Percentiles rank a stretch among this genome's conserved stretches.
Conservation (phyloP, 2,888 invertebrate species). For the Sphinx pinastri region DNA sequence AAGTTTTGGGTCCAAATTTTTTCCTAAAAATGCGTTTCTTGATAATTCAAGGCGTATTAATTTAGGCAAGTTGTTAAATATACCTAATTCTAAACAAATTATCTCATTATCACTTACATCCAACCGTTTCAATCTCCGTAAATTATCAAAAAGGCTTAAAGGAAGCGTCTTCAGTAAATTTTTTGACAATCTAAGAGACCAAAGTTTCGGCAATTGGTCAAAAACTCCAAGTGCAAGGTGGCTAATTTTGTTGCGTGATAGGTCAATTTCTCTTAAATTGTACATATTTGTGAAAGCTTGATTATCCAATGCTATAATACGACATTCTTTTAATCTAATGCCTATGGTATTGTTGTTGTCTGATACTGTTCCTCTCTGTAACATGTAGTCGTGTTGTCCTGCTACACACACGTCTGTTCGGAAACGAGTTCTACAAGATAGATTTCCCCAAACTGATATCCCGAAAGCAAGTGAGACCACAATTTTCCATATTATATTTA, state of each 20-base stretch:
- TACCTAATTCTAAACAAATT: slow-evolving; percentile 46
- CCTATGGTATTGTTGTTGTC: slow-evolving; percentile 46
- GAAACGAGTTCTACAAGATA: slow-evolving; percentile 39
- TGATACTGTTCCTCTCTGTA: slow-evolving; percentile 49
- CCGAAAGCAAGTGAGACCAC: not conserved
- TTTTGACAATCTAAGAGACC: slow-evolving; percentile 56
- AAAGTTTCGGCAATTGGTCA: slow-evolving; percentile 49
- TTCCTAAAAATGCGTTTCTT: slow-evolving; percentile 53
- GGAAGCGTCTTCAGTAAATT: slow-evolving; percentile 55
- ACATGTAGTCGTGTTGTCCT: slow-evolving; percentile 38
- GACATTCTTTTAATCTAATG: slow-evolving; percentile 47
- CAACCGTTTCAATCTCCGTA: slow-evolving; percentile 51
- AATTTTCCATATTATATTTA: not conserved
- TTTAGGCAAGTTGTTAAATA: slow-evolving; percentile 55
- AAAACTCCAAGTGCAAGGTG: slow-evolving; percentile 55
- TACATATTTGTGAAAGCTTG: slow-evolving; percentile 55
- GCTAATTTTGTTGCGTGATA: slow-evolving; percentile 57
- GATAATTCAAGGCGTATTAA: slow-evolving; percentile 57
- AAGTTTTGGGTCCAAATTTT: slow-evolving; percentile 47
- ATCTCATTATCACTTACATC: slow-evolving; percentile 60
- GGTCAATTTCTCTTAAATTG: slow-evolving; percentile 53
- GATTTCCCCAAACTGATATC: slow-evolving; percentile 27
- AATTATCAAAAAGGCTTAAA: slow-evolving; percentile 59
- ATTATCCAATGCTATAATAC: slow-evolving; percentile 47
- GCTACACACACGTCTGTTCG: slow-evolving; percentile 44